phyloP scores from a whole-genome alignment of 2,113 vertebrate genomes.

The Bubo scandiacus region DNA sequence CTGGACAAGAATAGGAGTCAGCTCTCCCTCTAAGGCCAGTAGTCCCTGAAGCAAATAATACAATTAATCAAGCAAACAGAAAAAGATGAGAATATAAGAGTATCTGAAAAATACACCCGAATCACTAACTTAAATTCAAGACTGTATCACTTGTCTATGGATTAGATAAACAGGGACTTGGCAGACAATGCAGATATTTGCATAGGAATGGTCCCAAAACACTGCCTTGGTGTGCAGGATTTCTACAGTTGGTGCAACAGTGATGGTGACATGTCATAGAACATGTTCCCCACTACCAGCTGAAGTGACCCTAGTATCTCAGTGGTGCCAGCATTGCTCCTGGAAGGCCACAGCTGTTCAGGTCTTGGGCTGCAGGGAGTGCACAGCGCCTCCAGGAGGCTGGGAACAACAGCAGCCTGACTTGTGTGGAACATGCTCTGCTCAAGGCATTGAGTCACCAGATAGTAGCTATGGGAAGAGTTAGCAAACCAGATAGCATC shows the following conservation, averaged over 20 bases:
- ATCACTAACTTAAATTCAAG: neutral
- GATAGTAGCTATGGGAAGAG: neutral
- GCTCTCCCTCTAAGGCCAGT: conserved; percentile 86
- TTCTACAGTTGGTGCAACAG: neutral
- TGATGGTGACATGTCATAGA: neutral
- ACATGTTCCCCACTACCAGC: neutral
- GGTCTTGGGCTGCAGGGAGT: neutral
- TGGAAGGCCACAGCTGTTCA: neutral
- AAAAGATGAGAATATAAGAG: neutral
- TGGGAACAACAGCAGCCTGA: neutral
- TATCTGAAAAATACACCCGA: neutral
- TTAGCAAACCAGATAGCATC: neutral
- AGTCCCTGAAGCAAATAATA: conserved; percentile 75
- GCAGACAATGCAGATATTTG: neutral
- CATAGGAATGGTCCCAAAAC: neutral
- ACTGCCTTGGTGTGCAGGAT: neutral
- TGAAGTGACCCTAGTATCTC: neutral
- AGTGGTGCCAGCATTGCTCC: neutral
- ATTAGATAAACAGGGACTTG: neutral
- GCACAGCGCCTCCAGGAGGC: neutral
- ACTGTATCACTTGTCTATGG: neutral
- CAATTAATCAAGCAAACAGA: neutral
- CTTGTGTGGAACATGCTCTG: neutral
- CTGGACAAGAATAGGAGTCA: conserved; percentile 90
- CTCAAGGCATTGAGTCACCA: neutral